Evolutionary conservation across 2,797 vertebrate species (phyloP).

Genomic region (Vultur gryphus): DNA sequence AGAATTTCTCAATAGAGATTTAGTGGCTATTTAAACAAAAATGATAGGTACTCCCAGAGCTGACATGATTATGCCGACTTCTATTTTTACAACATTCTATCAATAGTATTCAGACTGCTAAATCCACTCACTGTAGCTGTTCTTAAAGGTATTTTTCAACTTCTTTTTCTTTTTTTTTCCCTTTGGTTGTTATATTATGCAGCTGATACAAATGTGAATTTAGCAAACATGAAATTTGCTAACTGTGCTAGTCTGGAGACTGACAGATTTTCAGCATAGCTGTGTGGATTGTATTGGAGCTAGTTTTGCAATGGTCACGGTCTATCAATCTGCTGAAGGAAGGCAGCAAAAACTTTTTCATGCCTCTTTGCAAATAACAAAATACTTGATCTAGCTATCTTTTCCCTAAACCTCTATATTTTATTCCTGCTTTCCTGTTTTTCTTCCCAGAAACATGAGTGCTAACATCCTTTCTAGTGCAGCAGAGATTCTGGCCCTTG

Average conservation of each 20-base stretch:
- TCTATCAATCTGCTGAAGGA: background rate
- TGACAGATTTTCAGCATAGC: background rate
- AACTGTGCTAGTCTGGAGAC: background rate
- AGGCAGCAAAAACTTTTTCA: background rate
- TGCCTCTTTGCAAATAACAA: background rate
- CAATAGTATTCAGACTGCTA: background rate
- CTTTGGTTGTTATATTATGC: background rate
- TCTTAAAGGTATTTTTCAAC: background rate
- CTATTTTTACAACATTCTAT: background rate
- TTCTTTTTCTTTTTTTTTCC: no score
- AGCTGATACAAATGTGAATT: background rate
- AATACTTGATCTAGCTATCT: background rate
- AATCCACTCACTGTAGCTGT: background rate
- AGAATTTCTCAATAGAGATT: background rate
- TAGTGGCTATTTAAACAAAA: slow-evolving; percentile 3
- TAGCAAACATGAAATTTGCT: background rate
- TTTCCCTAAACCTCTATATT: background rate
- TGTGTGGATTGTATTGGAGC: background rate
- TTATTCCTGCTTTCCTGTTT: background rate
- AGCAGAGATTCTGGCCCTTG: background rate
- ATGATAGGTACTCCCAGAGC: background rate
- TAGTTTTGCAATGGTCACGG: background rate
- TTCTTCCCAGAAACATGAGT: background rate
- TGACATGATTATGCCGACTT: background rate
- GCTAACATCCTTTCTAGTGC: background rate